Evolutionary conservation across 2,888 invertebrate genomes (phyloP).

Genomic region (Matsumyia berberina): DNA sequence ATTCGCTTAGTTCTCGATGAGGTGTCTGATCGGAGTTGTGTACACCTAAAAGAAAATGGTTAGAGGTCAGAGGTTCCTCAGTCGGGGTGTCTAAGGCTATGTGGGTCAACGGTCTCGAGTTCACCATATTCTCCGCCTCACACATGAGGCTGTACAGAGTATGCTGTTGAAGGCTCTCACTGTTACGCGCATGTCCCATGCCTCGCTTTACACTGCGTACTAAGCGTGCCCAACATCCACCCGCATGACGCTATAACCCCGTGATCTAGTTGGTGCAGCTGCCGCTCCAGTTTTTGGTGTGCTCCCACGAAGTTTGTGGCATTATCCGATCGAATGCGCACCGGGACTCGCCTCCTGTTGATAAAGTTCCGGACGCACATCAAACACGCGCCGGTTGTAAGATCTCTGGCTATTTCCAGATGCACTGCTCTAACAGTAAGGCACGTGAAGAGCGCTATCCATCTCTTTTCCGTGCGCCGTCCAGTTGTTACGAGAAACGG

Average conservation of each 20-base stretch:
- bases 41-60: constrained; percentile 60
- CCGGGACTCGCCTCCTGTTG: background rate
- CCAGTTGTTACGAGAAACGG: background rate
- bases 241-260: constrained; percentile 1
- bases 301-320: background rate
- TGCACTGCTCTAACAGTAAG: background rate
- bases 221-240: background rate
- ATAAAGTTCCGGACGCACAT: background rate
- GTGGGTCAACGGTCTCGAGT: constrained; percentile 51
- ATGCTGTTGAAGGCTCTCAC: background rate
- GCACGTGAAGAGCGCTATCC: background rate
- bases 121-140: constrained; percentile 51
- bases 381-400: background rate
- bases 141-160: constrained; percentile 12
- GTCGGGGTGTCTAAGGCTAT: constrained; percentile 36
- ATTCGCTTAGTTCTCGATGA: too few species aligned
- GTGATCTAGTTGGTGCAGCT: constrained; percentile 7
- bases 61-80: constrained; percentile 51
- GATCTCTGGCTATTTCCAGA: background rate
- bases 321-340: background rate
- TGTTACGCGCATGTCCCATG: background rate
- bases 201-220: too few species aligned
- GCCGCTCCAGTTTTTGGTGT: background rate
- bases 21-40: constrained; percentile 12
- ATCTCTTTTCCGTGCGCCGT: background rate